phyloP scores from a whole-genome alignment of 2,113 vertebrate species.

The Cyprinus carpio region DNA sequence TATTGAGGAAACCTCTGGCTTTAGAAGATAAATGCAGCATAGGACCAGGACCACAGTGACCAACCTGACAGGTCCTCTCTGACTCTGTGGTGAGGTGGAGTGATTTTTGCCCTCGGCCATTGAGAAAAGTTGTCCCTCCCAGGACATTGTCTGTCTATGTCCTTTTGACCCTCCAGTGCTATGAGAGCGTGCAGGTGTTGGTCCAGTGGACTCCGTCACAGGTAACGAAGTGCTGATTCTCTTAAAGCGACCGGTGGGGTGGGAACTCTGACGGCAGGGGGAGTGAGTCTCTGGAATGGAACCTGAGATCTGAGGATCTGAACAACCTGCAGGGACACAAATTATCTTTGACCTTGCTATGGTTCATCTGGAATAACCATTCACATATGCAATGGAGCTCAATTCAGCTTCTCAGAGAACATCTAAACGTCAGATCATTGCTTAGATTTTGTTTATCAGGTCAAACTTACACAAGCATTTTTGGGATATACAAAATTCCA shows the following conservation, averaged over 20 bases:
- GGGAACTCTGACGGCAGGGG: constrained; percentile 58
- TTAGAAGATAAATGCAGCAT: neutral
- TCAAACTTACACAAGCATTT: neutral
- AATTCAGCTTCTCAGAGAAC: neutral
- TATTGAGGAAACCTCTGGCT: neutral
- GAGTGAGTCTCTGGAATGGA: constrained; percentile 62
- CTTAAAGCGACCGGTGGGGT: constrained; percentile 58
- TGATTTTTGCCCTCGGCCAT: constrained; percentile 57
- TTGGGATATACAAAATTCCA: neutral
- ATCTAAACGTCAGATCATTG: neutral
- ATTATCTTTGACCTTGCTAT: constrained; percentile 1
- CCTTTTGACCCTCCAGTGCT: neutral
- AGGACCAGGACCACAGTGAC: neutral
- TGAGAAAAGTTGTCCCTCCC: constrained; percentile 66
- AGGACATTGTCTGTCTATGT: constrained; percentile 66
- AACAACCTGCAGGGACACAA: constrained; percentile 70
- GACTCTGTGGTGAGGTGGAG: constrained; percentile 62
- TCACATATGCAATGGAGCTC: no score
- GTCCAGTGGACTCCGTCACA: constrained; percentile 56
- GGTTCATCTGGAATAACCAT: neutral
- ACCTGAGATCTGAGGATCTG: constrained; percentile 78
- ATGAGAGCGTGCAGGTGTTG: neutral
- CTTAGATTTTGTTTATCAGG: neutral
- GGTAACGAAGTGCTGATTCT: constrained; percentile 58
- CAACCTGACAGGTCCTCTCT: constrained; percentile 77